phyloP scores from a whole-genome alignment of 92 coral and sea anemone species.

The Heliopora coerulea region DNA sequence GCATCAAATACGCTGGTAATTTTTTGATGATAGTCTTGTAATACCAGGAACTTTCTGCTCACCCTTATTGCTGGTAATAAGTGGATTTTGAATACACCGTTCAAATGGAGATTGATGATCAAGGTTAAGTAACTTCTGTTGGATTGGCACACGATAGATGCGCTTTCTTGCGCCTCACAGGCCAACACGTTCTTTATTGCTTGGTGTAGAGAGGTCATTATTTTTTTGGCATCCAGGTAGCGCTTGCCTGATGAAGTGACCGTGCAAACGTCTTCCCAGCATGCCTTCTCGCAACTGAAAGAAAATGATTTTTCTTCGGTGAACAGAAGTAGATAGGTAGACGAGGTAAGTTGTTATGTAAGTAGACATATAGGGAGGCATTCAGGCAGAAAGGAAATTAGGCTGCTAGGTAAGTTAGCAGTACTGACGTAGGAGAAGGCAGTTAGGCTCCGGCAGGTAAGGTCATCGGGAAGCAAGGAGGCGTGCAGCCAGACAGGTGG shows the following conservation, averaged over 20 bases:
- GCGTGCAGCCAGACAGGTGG: no score
- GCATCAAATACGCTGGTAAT: conserved; percentile 11
- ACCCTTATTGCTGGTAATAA: conserved; percentile 29
- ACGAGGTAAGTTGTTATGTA: no score
- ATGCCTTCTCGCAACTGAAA: conserved; percentile 30
- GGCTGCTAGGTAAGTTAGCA: no score
- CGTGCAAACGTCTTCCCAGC: conserved; percentile 42
- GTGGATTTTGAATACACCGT: conserved; percentile 22
- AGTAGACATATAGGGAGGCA: no score
- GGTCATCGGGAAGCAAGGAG: no score
- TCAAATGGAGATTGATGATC: conserved; percentile 20
- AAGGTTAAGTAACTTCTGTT: conserved; percentile 1
- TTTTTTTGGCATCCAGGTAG: conserved; percentile 26
- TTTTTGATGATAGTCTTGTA: conserved; percentile 29
- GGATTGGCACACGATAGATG: conserved; percentile 9
- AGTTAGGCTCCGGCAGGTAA: no score
- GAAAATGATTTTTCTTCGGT: no score
- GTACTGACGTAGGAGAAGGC: no score
- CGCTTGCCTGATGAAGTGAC: conserved; percentile 18
- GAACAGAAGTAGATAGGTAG: no score
- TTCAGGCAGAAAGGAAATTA: no score
- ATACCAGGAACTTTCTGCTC: conserved; percentile 11
- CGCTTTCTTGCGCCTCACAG: conserved; percentile 20
- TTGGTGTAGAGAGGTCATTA: conserved; percentile 10
- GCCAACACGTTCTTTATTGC: conserved; percentile 8